Evolutionary conservation across 2,797 vertebrate genomes (phyloP), one percentile per base, ranked within the genome.

Genomic region (Staurois parvus): DNA sequence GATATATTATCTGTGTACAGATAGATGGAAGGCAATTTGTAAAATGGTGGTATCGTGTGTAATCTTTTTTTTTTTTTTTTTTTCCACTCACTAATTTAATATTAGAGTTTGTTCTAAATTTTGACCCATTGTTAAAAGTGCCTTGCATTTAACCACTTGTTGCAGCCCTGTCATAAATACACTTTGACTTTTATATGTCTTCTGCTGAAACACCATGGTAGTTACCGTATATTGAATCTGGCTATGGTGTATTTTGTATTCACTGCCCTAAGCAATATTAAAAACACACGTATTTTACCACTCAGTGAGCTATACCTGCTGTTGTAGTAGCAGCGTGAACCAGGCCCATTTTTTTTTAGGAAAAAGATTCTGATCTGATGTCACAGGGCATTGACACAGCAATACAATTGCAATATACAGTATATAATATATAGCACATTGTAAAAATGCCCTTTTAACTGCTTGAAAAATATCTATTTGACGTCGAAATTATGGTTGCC

Each of bases 81-180:
- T 52, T 52, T 52, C 40, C 1, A 42, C 10, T 48, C 45, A 59
- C 21, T 59, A 59, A 11, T 52, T 15, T 62, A 28, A 28, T 29
- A 66, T 29, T 66, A 34, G 28, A 67, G 42, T 42, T 19, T 29
- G 72, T 80, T 79, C 80, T 86, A 76, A 77, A 82, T 81, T n/a
- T 59, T 19, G 74, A 66, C 66, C 81, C 85, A 87, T 67, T 87
- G 81, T 84, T 87, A 34, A 68, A 79, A 84, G 85, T 83, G 85
- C 85, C 85, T 87, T 79, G 81, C 76, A 83, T 83, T 77, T 15
- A 40, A 70, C 56, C 56, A 67, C 75, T 73, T 4, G 2, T 56
- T 79, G 42, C 76, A 83, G 26, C 76, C 81, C 69, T 34, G 26
- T 42, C 42, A 67, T 72, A 62, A 26, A 24, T 42, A 42, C 7